Evolutionary conservation across 2,113 vertebrate genomes (phyloP).

Genomic region (Pycnonotus jocosus): DNA sequence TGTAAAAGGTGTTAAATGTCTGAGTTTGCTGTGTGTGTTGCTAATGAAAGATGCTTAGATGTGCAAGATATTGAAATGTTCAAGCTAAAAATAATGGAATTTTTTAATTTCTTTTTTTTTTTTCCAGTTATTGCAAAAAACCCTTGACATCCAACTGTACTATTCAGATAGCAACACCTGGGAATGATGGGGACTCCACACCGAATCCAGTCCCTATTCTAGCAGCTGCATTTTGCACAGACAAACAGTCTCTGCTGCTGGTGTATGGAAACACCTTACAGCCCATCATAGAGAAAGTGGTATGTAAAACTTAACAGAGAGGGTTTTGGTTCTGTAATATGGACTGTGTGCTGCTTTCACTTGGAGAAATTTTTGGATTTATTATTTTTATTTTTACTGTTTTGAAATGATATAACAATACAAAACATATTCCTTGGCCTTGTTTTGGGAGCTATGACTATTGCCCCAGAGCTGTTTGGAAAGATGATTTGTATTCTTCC

Average conservation of each 20-base stretch:
- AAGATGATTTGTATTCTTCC: not conserved
- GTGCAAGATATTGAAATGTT: not conserved
- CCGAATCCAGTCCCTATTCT: constrained; percentile 85
- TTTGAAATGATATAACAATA: not conserved
- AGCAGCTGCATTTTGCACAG: constrained; percentile 79
- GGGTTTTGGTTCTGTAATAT: not conserved
- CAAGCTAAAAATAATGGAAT: not conserved
- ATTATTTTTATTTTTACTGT: not conserved
- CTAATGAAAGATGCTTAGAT: not conserved
- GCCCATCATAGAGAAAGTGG: constrained; percentile 88
- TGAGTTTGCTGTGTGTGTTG: not conserved
- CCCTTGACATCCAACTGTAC: constrained; percentile 87
- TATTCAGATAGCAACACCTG: constrained; percentile 87
- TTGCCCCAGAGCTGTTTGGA: not conserved
- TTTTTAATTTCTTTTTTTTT: not conserved
- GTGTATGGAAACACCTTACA: constrained; percentile 90
- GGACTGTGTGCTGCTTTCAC: not conserved
- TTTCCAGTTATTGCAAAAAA: constrained; percentile 89
- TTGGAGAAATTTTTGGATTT: not conserved
- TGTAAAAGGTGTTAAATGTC: not conserved
- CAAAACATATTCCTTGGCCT: not conserved
- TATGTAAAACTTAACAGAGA: constrained; percentile 52
- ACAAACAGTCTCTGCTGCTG: constrained; percentile 79
- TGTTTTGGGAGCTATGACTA: not conserved
- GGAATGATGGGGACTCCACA: constrained; percentile 76